Percentiles rank a stretch among this genome's conserved stretches.
Evolutionary conservation across 1,140 invertebrate genomes (phyloP).

Genomic region (Arctopsyche grandis): DNA sequence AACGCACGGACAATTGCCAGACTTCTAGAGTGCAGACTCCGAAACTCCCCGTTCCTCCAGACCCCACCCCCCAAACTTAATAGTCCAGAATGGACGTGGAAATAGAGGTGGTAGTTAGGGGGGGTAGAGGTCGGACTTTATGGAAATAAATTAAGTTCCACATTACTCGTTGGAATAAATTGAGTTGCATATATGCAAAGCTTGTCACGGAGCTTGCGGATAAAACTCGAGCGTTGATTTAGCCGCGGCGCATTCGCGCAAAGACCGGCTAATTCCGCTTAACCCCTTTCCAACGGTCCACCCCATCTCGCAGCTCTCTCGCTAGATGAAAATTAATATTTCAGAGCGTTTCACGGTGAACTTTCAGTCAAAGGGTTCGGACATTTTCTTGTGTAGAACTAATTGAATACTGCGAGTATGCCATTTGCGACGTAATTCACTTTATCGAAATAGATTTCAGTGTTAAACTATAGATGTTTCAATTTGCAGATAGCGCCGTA

Average conservation of each 20-base stretch:
- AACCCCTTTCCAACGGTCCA: background rate
- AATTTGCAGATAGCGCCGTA: slow-evolving; percentile 89
- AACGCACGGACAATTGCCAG: slow-evolving; percentile 11
- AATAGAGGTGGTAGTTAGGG: too few relatives aligned
- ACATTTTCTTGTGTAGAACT: background rate
- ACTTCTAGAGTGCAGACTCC: background rate
- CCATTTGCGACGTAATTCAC: background rate
- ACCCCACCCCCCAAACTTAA: background rate
- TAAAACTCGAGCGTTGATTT: slow-evolving; percentile 11
- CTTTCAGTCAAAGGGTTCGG: background rate
- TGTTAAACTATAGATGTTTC: background rate
- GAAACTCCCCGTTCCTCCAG: background rate
- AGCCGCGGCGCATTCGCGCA: background rate
- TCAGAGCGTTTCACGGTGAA: background rate
- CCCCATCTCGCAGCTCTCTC: too few relatives aligned
- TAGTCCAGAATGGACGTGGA: too few relatives aligned
- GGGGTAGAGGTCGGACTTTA: background rate
- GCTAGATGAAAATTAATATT: slow-evolving; percentile 1
- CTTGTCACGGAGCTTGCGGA: background rate
- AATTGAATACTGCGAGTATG: slow-evolving; percentile 1
- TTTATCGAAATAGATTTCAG: too few relatives aligned
- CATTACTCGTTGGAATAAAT: slow-evolving; percentile 17
- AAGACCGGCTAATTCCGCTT: background rate
- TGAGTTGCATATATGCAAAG: slow-evolving; percentile 2
- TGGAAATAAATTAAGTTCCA: slow-evolving; percentile 8